phyloP scores from a whole-genome alignment of 2,888 invertebrate species.

The Athalia cordata region DNA sequence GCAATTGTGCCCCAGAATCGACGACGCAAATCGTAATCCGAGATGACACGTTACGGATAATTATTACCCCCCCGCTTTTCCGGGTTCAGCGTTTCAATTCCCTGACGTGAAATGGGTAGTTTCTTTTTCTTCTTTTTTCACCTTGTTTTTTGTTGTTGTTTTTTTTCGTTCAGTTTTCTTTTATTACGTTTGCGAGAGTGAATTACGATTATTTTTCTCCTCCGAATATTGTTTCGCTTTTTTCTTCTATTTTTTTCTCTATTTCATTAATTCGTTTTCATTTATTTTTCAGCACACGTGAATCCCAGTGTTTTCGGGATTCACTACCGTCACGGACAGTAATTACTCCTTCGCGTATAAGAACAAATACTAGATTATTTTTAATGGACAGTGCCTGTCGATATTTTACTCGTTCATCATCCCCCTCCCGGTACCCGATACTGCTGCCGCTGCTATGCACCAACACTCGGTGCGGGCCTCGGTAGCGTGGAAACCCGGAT shows the following conservation, averaged over 20 bases:
- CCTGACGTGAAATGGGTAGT: conserved; percentile 17
- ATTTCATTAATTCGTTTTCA: too few species aligned
- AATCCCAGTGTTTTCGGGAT: conserved; percentile 34
- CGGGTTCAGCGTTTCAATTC: conserved; percentile 27
- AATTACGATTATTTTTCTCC: conserved; percentile 34
- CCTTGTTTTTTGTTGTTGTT: not conserved
- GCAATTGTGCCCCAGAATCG: not conserved
- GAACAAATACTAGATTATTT: conserved; percentile 56
- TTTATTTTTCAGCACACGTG: not conserved
- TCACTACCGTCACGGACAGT: conserved; percentile 35
- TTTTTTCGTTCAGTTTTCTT: not conserved
- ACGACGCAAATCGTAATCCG: not conserved
- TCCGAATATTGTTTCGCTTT: not conserved
- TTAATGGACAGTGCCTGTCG: conserved; percentile 62
- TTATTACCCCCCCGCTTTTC: conserved; percentile 30
- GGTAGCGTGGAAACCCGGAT: conserved; percentile 27
- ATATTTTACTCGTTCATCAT: conserved; percentile 63
- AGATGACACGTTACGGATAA: conserved; percentile 10
- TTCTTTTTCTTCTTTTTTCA: not conserved
- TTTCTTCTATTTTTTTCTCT: not conserved
- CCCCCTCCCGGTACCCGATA: not conserved
- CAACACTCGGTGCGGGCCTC: conserved; percentile 1
- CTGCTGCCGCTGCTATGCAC: conserved; percentile 1
- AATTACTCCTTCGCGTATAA: conserved; percentile 47
- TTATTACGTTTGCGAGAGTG: conserved; percentile 7